Evolutionary conservation across 2,888 invertebrate species (phyloP).

Genomic region (Zonitis immaculata): DNA sequence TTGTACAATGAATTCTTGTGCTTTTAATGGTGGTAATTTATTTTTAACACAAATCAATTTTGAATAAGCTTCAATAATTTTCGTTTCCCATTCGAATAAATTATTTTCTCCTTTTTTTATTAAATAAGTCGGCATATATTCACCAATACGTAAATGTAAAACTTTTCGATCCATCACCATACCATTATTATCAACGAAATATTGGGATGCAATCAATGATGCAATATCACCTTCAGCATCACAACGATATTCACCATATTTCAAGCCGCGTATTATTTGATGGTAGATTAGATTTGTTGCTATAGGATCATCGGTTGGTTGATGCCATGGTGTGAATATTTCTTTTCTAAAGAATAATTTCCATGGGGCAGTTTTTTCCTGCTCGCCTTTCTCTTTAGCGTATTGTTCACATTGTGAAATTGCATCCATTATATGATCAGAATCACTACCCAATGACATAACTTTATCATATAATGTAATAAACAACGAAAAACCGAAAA

Average conservation of each 20-base stretch:
- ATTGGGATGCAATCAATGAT: constrained; percentile 84
- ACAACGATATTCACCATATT: constrained; percentile 88
- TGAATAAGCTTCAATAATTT: constrained; percentile 67
- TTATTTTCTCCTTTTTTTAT: constrained; percentile 46
- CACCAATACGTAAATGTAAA: constrained; percentile 65
- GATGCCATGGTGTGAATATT: constrained; percentile 90
- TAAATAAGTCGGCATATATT: constrained; percentile 77
- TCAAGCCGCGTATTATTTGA: constrained; percentile 82
- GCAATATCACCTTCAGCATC: constrained; percentile 79
- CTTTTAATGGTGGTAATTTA: constrained; percentile 59
- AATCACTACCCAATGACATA: constrained; percentile 80
- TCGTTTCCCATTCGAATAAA: constrained; percentile 64
- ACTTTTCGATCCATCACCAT: constrained; percentile 62
- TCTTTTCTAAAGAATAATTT: constrained; percentile 82
- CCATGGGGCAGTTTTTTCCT: constrained; percentile 85
- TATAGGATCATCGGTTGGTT: constrained; percentile 72
- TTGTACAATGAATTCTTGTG: constrained; percentile 86
- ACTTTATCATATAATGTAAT: constrained; percentile 88
- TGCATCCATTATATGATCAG: constrained; percentile 93
- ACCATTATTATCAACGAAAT: constrained; percentile 78
- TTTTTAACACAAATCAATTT: constrained; percentile 69
- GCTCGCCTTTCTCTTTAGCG: constrained; percentile 82
- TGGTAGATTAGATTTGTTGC: constrained; percentile 87
- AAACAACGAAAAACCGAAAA: constrained; percentile 89
- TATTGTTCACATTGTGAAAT: constrained; percentile 95